phyloP scores from a whole-genome alignment of 2,888 invertebrate genomes.

The Sylvicola cinctus region DNA sequence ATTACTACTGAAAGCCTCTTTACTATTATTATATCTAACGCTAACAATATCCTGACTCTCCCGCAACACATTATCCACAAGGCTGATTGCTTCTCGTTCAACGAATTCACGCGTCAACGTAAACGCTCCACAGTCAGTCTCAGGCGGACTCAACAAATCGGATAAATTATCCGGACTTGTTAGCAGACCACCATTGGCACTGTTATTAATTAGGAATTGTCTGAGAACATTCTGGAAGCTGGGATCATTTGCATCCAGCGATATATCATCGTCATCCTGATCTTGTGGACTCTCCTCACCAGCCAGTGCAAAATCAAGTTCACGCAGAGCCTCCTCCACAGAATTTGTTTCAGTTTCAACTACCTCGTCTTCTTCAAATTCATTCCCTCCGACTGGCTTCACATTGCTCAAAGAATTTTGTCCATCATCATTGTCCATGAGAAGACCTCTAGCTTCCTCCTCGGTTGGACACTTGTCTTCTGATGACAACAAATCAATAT shows the following conservation, averaged over 20 bases:
- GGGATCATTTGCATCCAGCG: constrained; percentile 5
- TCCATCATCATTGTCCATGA: background rate
- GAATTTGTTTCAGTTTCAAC: constrained; percentile 7
- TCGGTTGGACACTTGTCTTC: background rate
- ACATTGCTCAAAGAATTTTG: background rate
- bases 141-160: no score
- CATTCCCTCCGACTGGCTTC: no score
- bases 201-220: constrained; percentile 7
- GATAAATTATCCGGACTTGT: no score
- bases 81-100: constrained; percentile 6
- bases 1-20: no score
- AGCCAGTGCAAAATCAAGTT: constrained; percentile 10
- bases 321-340: constrained; percentile 11
- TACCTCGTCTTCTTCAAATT: no score
- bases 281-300: no score
- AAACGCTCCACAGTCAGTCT: no score
- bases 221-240: constrained; percentile 8
- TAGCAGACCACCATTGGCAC: constrained; percentile 6
- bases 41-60: constrained; percentile 9
- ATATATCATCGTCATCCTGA: no score
- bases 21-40: constrained; percentile 3
- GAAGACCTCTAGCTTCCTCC: background rate
- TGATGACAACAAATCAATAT: background rate
- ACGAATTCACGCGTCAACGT: no score
- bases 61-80: constrained; percentile 10